phyloP scores from a whole-genome alignment of 2,888 invertebrate genomes.

The Tanytarsus gracilentus region DNA sequence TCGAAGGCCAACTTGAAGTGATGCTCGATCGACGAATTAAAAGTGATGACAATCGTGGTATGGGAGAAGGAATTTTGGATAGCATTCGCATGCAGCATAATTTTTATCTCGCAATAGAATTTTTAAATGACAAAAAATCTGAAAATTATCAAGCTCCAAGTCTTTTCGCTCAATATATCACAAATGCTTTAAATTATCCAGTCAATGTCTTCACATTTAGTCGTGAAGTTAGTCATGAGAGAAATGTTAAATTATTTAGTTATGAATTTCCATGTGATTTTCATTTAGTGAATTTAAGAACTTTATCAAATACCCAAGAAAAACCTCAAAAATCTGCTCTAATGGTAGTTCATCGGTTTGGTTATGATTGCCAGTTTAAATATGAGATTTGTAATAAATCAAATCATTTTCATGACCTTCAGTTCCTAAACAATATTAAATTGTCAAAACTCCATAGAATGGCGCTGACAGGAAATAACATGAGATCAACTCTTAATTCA shows the following conservation, averaged over 20 bases:
- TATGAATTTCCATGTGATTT: constrained; percentile 63
- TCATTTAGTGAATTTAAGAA: constrained; percentile 70
- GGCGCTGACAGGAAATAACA: constrained; percentile 46
- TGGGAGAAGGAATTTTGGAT: constrained; percentile 92
- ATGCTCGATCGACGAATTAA: constrained; percentile 89
- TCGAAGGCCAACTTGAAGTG: constrained; percentile 83
- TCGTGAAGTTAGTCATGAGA: constrained; percentile 48
- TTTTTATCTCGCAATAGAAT: constrained; percentile 80
- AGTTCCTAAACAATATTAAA: constrained; percentile 37
- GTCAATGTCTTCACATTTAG: constrained; percentile 66
- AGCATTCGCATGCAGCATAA: constrained; percentile 72
- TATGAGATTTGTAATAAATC: constrained; percentile 34
- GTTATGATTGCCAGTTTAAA: constrained; percentile 57
- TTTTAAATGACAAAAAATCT: constrained; percentile 36
- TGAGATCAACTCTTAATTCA: constrained; percentile 38
- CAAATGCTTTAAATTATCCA: constrained; percentile 71
- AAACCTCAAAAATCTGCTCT: constrained; percentile 67
- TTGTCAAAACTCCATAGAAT: constrained; percentile 45
- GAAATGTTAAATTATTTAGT: constrained; percentile 46
- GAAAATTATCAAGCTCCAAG: constrained; percentile 50
- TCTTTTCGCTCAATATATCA: constrained; percentile 61
- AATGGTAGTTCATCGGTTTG: constrained; percentile 70
- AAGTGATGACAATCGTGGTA: constrained; percentile 79
- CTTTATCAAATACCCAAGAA: constrained; percentile 65
- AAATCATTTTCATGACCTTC: constrained; percentile 16